Conservation (phyloP, 2,888 invertebrate genomes). For the Aphodius granarius region DNA sequence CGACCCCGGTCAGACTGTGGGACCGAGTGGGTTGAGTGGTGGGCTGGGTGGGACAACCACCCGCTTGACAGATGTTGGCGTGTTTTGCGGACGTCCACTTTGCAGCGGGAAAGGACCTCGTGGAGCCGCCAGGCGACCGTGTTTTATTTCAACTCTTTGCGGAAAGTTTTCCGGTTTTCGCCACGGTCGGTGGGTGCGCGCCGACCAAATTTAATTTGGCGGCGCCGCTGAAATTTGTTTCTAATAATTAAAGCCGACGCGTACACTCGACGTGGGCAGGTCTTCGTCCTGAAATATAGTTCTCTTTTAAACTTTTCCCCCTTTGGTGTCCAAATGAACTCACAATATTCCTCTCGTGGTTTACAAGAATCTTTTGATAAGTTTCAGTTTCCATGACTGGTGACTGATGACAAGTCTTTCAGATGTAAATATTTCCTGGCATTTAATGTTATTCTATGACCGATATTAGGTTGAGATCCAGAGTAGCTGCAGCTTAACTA, state of each 20-base stretch:
- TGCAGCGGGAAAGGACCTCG: constrained; percentile 15
- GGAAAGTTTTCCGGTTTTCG: constrained; percentile 7
- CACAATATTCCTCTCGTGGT: too few relatives aligned
- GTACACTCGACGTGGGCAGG: neutral
- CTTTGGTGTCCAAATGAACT: too few relatives aligned
- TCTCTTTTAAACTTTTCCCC: neutral
- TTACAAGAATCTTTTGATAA: too few relatives aligned
- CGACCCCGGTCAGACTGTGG: constrained; percentile 32
- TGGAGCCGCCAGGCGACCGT: neutral
- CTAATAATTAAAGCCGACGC: constrained; percentile 9
- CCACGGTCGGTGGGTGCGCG: neutral
- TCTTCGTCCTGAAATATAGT: neutral
- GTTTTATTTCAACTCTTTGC: constrained; percentile 30
- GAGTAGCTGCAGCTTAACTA: too few relatives aligned
- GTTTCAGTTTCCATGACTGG: too few relatives aligned
- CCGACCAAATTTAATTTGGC: constrained; percentile 6
- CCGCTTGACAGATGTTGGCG: constrained; percentile 39
- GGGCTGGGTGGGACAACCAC: constrained; percentile 3
- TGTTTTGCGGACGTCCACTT: constrained; percentile 37
- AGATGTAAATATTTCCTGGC: too few relatives aligned
- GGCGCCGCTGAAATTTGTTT: constrained; percentile 12
- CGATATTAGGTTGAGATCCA: too few relatives aligned
- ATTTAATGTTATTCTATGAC: too few relatives aligned
- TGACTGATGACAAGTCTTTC: too few relatives aligned
- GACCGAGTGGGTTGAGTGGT: neutral